phyloP scores from a whole-genome alignment of 2,797 vertebrate genomes.

The Lithobates pipiens region DNA sequence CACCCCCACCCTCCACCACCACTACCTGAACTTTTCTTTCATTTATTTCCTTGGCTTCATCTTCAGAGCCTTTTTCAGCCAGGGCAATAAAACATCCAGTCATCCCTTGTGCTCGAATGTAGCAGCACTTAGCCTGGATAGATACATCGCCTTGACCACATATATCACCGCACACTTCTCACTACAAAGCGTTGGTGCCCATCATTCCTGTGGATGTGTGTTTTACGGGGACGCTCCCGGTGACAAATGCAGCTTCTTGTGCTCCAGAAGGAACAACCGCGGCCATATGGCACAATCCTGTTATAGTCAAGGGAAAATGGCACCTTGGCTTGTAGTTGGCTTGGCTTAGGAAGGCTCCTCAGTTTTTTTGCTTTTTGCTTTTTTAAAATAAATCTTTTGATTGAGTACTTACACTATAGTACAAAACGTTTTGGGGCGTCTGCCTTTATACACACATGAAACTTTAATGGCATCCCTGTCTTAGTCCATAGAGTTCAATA shows the following conservation, averaged over 20 bases:
- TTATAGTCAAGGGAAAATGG: too few relatives aligned
- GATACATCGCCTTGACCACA: slow-evolving; percentile 37
- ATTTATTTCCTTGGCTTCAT: slow-evolving; percentile 57
- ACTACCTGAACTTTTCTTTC: slow-evolving; percentile 38
- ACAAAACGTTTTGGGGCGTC: too few relatives aligned
- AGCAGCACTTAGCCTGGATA: slow-evolving; percentile 26
- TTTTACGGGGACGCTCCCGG: slow-evolving; percentile 3
- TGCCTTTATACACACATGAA: too few relatives aligned
- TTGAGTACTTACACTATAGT: too few relatives aligned
- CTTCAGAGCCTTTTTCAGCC: slow-evolving; percentile 33
- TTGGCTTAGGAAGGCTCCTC: too few relatives aligned
- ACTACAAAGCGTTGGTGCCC: slow-evolving; percentile 12
- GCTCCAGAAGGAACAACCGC: not conserved
- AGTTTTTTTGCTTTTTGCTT: too few relatives aligned
- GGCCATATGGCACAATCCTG: too few relatives aligned
- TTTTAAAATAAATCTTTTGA: too few relatives aligned
- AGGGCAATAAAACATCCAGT: slow-evolving; percentile 52
- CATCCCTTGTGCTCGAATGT: slow-evolving; percentile 33
- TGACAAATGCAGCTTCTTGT: slow-evolving; percentile 10
- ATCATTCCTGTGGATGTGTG: slow-evolving; percentile 28
- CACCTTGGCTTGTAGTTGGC: too few relatives aligned
- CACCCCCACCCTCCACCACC: slow-evolving; percentile 22
- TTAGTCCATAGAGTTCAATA: too few relatives aligned
- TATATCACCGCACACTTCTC: slow-evolving; percentile 28
- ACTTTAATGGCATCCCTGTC: too few relatives aligned